These are phyloP conservation scores for Orycteropus afer DNA, from an alignment of 2,113 vertebrate species.

Conservation along the genomic window DNA sequence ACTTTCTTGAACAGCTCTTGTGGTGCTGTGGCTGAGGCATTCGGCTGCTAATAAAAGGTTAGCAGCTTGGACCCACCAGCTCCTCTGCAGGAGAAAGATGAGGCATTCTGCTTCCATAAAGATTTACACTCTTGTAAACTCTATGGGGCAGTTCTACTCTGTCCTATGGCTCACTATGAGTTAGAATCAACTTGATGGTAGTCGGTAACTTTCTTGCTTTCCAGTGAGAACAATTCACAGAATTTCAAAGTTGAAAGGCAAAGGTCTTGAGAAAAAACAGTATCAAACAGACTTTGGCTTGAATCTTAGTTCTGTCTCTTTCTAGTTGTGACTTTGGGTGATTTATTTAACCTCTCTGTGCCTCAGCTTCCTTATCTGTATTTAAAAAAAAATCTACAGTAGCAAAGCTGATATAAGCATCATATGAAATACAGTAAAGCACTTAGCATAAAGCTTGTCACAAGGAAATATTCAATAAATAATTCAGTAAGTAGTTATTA, in stretches of 20 bases:
- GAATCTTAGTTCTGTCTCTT: conserved; percentile 23
- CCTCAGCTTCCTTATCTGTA: not conserved
- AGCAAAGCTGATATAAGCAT: conserved; percentile 15
- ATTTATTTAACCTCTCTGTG: too few relatives aligned
- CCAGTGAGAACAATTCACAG: conserved; percentile 40
- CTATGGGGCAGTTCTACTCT: too few relatives aligned
- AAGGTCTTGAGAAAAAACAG: conserved; percentile 18
- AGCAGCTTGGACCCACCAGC: too few relatives aligned
- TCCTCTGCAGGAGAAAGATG: too few relatives aligned
- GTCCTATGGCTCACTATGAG: too few relatives aligned
- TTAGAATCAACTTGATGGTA: too few relatives aligned
- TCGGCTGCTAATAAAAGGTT: too few relatives aligned
- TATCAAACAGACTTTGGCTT: not conserved
- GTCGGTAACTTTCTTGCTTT: too few relatives aligned
- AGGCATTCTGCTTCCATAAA: too few relatives aligned
- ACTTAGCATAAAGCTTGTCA: not conserved
- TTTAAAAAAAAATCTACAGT: not conserved
- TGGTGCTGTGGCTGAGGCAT: too few relatives aligned
- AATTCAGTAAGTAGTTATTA: not conserved
- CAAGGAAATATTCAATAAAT: not conserved
- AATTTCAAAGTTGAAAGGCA: conserved; percentile 30
- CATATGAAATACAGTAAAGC: not conserved
- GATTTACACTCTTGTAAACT: too few relatives aligned
- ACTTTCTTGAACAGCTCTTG: too few relatives aligned
- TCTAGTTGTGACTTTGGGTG: not conserved